Percentiles rank a stretch among this genome's conserved stretches.
Evolutionary conservation across 2,888 invertebrate species (phyloP).

Genomic region (Euplexia lucipara): DNA sequence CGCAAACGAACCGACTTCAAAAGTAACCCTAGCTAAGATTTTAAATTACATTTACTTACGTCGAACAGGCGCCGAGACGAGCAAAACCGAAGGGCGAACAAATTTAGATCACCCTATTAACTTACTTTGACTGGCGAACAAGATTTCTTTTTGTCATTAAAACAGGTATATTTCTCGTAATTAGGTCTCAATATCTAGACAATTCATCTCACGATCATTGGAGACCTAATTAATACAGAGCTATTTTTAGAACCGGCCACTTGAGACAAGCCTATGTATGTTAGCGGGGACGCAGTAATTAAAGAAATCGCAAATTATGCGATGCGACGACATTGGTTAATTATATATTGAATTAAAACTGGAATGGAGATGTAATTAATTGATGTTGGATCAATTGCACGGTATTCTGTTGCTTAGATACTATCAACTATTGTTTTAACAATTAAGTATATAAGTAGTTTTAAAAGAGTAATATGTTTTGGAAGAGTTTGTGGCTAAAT

Average conservation of each 20-base stretch:
- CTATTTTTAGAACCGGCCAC: conserved; percentile 59
- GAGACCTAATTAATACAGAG: conserved; percentile 62
- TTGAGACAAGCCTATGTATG: conserved; percentile 11
- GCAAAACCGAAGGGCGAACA: conserved; percentile 24
- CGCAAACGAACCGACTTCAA: conserved; percentile 6
- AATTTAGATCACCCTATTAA: conserved; percentile 48
- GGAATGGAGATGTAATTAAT: conserved; percentile 13
- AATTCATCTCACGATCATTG: conserved; percentile 67
- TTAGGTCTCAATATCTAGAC: conserved; percentile 62
- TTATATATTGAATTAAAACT: conserved; percentile 10
- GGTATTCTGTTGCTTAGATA: background rate
- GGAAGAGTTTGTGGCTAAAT: too few relatives aligned
- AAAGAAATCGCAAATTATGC: conserved; percentile 20
- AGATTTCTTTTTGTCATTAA: conserved; percentile 52
- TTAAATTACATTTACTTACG: conserved; percentile 29
- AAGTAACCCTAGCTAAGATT: conserved; percentile 29
- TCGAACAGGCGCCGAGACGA: background rate
- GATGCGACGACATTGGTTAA: background rate
- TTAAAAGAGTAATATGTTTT: too few relatives aligned
- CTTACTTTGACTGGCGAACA: conserved; percentile 35
- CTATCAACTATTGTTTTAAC: too few relatives aligned
- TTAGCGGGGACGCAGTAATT: conserved; percentile 7
- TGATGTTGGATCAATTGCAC: conserved; percentile 12
- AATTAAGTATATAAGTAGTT: too few relatives aligned
- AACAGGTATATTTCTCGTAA: conserved; percentile 63